Percentiles rank a stretch among this genome's conserved stretches.
Conservation (phyloP, 1,140 invertebrate species). For the Rhagoletis pomonella region DNA sequence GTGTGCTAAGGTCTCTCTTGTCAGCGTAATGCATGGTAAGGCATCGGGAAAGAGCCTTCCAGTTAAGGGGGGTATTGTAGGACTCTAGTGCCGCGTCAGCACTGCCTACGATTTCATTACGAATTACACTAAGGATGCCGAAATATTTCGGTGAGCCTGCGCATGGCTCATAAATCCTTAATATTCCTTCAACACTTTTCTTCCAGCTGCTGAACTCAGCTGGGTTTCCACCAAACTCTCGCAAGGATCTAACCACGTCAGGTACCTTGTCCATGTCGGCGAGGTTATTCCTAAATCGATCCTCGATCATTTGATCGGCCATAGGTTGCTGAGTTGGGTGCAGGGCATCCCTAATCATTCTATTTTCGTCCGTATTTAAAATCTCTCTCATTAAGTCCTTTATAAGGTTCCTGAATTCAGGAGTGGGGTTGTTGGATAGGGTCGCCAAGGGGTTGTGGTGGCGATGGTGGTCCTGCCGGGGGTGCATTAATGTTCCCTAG, state of each 20-base stretch:
- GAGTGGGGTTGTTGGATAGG: background rate
- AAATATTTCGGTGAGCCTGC: slow-evolving; percentile 45
- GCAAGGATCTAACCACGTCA: slow-evolving; percentile 29
- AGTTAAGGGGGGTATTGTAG: slow-evolving; percentile 58
- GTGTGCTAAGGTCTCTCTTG: slow-evolving; percentile 56
- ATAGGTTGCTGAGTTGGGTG: background rate
- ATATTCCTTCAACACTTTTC: slow-evolving; percentile 47
- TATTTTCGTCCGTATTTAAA: background rate
- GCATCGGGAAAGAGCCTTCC: slow-evolving; percentile 54
- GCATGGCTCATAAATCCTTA: slow-evolving; percentile 27
- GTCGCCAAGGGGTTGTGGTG: background rate
- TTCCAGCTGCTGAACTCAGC: slow-evolving; percentile 51
- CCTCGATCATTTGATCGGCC: slow-evolving; percentile 3
- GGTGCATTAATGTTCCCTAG: background rate
- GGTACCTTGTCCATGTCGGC: slow-evolving; percentile 34
- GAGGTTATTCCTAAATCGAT: slow-evolving; percentile 31
- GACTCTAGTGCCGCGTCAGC: slow-evolving; percentile 58
- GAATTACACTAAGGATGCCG: slow-evolving; percentile 44
- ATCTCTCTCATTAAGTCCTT: background rate
- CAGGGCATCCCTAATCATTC: background rate
- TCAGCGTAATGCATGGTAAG: slow-evolving; percentile 58
- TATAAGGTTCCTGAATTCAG: background rate
- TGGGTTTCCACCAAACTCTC: slow-evolving; percentile 45
- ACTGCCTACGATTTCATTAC: slow-evolving; percentile 57
- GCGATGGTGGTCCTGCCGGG: background rate